These are phyloP conservation scores for Heliornis fulica DNA, from an alignment of 2,113 vertebrate species.

Conservation along the genomic window DNA sequence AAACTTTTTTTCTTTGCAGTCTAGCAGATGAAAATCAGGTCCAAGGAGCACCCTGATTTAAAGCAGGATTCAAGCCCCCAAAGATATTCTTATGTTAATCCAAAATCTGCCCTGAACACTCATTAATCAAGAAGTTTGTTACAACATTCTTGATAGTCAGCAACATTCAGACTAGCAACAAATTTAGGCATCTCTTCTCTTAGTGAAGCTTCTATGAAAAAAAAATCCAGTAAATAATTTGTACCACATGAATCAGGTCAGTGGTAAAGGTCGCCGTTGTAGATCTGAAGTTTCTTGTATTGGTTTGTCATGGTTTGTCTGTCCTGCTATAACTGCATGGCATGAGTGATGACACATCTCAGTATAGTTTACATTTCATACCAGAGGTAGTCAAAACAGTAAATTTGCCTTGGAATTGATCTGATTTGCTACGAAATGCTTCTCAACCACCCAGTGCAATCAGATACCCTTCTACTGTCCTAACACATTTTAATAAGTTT, in stretches of 20 bases:
- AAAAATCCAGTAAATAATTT: neutral
- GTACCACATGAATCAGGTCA: rapidly evolving
- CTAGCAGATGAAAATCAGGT: neutral
- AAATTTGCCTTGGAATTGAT: neutral
- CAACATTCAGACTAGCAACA: neutral
- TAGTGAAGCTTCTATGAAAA: neutral
- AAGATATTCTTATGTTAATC: neutral
- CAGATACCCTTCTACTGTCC: neutral
- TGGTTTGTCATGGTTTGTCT: neutral
- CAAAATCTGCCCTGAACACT: neutral
- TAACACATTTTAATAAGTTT: neutral
- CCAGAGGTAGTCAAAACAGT: neutral
- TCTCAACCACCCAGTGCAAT: neutral
- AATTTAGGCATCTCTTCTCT: neutral
- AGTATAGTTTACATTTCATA: neutral
- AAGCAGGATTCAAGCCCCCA: neutral
- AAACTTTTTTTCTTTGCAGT: neutral
- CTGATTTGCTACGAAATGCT: neutral
- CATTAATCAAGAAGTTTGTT: rapidly evolving
- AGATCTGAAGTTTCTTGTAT: neutral
- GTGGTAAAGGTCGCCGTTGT: neutral
- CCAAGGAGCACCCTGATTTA: neutral
- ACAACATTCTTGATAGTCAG: neutral
- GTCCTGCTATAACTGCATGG: neutral
- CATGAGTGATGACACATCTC: neutral